These are phyloP conservation scores for Dicrostonyx torquatus DNA, from an alignment of 2,797 vertebrate genomes.

Conservation along the genomic window DNA sequence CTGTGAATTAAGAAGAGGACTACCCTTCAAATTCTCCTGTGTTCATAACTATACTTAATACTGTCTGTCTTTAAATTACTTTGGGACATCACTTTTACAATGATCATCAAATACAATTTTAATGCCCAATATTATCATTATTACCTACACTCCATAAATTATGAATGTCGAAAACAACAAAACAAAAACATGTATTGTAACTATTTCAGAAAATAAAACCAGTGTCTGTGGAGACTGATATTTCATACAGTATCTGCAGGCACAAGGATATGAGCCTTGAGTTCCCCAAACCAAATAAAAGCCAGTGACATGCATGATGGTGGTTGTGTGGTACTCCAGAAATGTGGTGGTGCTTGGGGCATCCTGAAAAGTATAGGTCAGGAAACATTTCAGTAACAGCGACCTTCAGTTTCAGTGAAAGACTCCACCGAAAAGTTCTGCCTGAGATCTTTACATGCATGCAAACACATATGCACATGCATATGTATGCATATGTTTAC, in stretches of 20 bases:
- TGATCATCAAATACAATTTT: background rate
- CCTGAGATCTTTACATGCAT: background rate
- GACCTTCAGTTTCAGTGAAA: background rate
- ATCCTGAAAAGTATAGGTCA: background rate
- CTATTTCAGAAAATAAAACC: background rate
- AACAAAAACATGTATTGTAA: background rate
- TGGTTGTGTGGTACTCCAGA: background rate
- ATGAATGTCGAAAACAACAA: background rate
- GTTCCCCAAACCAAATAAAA: background rate
- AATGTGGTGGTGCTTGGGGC: background rate
- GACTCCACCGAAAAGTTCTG: background rate
- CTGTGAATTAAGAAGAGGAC: background rate
- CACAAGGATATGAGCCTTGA: background rate
- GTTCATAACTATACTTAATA: background rate
- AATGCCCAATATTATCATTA: background rate
- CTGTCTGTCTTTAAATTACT: conserved; percentile 8
- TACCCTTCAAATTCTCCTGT: background rate
- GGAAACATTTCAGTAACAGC: background rate
- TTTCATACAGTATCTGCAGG: background rate
- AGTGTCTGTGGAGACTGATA: background rate
- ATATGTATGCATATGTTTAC: background rate
- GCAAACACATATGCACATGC: background rate
- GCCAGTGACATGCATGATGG: background rate
- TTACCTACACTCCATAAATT: background rate
- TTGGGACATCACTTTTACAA: background rate